Conservation (phyloP, 1,140 invertebrate genomes). For the Caenorhabditis brenneri region DNA sequence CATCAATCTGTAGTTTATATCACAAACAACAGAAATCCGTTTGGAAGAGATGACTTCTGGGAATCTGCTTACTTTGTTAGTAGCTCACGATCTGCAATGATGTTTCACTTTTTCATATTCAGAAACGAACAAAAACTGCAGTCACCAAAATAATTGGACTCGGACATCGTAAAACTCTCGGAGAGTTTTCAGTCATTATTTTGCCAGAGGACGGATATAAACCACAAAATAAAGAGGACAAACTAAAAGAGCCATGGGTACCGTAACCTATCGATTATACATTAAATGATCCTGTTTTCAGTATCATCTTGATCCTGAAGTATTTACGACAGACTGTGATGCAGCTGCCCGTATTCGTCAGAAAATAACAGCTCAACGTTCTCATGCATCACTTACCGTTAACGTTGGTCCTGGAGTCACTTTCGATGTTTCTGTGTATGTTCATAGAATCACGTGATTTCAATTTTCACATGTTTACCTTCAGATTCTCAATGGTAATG, state of each 20-base stretch:
- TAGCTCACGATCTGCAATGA: neutral
- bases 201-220: conserved; percentile 3
- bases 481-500: conserved; percentile 28
- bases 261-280: no score
- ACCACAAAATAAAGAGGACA: neutral
- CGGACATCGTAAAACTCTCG: neutral
- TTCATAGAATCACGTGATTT: neutral
- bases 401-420: conserved; percentile 8
- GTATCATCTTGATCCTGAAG: neutral
- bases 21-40: neutral
- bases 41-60: neutral
- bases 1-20: conserved; percentile 25
- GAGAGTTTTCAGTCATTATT: conserved; percentile 5
- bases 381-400: neutral
- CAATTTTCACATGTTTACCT: neutral
- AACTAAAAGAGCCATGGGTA: conserved; percentile 28
- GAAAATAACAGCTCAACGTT: conserved; percentile 24
- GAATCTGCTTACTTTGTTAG: conserved; percentile 3
- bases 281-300: neutral
- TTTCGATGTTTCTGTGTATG: conserved; percentile 26
- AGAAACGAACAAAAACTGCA: conserved; percentile 14
- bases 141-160: conserved; percentile 28
- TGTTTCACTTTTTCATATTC: neutral
- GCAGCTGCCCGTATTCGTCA: conserved; percentile 7
- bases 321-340: conserved; percentile 16